These are phyloP conservation scores for Alsophila aescularia DNA, from an alignment of 2,888 invertebrate genomes.

Conservation along the genomic window DNA sequence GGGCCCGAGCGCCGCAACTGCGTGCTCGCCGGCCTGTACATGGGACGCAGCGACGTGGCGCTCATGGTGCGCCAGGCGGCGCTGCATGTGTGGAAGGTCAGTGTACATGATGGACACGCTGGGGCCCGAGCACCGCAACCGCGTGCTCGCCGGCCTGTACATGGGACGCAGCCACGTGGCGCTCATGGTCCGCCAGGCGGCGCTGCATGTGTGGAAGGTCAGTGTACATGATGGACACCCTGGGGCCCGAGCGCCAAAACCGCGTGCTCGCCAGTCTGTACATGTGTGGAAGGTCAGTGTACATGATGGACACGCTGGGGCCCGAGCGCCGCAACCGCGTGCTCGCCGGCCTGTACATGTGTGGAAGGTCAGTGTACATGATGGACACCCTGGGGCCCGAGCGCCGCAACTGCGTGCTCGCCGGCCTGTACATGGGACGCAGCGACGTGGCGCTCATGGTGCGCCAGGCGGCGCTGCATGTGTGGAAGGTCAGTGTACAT, in stretches of 20 bases:
- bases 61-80: slow-evolving; percentile 98
- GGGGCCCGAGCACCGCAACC: slow-evolving; percentile 31
- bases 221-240: too few relatives aligned
- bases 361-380: too few relatives aligned
- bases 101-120: slow-evolving; percentile 91
- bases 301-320: too few relatives aligned
- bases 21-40: slow-evolving; percentile 97
- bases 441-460: slow-evolving; percentile 99
- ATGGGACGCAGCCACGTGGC: too few relatives aligned
- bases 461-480: slow-evolving; percentile 98
- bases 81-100: slow-evolving; percentile 98
- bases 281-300: too few relatives aligned
- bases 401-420: slow-evolving; percentile 95
- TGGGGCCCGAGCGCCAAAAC: too few relatives aligned
- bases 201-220: too few relatives aligned
- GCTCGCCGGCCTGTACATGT: too few relatives aligned
- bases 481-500: slow-evolving; percentile 98
- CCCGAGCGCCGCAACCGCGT: too few relatives aligned
- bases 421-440: slow-evolving; percentile 98
- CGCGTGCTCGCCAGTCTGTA: too few relatives aligned
- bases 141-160: slow-evolving; percentile 64
- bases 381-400: slow-evolving; percentile 94
- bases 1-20: slow-evolving; percentile 96
- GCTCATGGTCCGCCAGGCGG: too few relatives aligned
- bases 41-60: slow-evolving; percentile 98